Base-by-base conservation (phyloP, 2,113 vertebrate genomes). In the Sapajus apella region DNA sequence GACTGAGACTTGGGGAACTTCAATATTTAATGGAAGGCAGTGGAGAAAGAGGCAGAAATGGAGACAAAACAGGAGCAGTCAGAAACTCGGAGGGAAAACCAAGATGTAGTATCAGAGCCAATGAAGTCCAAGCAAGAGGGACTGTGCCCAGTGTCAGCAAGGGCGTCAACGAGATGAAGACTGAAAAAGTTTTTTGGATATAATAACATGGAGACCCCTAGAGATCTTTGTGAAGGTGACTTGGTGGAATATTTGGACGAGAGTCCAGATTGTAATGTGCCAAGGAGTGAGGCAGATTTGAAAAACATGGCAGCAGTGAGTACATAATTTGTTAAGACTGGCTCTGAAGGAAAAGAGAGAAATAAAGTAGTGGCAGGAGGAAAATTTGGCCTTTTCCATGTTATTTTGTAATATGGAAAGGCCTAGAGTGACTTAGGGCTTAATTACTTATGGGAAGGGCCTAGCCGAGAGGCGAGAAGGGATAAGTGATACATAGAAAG, bases 71-170 rank as follows among this genome's bases (percentile, higher is more conserved):
- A 68, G 30, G 21, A 37, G 1, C 45, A 87, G 2, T 11, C 20
- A 86, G 77, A 86, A 47, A 94, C n/a, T 45, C 6, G 8, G 40
- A 37, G 70, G 72, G 52, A 64, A 58, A 77, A 66, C 11, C 8
- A 52, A 58, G 56, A 64, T 35, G 27, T 5, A 12, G 50, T 10
- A 8, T 76, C 32, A 87, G 79, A 90, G 73, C 52, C 66, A 82
- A 95, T 58, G 32, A 81, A 79, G 30, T 30, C 23, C 20, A 64
- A 80, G 50, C 1, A 79, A 83, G 61, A 92, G 47, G 25, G 11
- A 10, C n/a, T 3, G 3, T 18, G 11, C 35, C 9, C 37, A 32
- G 5, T 0, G 73, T 50, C 8, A 27, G 35, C 0, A 72, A 85
- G n/a, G 23, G 21, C 27, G 8, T 23, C 73, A 35, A 0, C 4